Percentiles rank a stretch among this genome's conserved stretches.
phyloP scores from a whole-genome alignment of 2,888 invertebrate genomes.

The Euplagia quadripunctaria region DNA sequence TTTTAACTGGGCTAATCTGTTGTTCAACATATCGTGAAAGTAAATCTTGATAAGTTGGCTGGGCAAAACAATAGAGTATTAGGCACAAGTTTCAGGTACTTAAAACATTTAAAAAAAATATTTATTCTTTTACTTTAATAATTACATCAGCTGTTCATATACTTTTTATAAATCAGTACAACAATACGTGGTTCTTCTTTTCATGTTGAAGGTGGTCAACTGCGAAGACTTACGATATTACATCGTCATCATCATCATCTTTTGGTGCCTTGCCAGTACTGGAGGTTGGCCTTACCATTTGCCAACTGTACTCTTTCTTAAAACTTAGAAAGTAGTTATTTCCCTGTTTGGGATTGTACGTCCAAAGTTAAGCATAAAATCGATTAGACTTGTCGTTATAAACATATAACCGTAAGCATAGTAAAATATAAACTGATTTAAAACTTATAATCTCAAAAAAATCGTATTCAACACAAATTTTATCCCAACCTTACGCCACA shows the following conservation, averaged over 20 bases:
- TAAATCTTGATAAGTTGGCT: not conserved
- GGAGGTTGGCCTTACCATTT: too few species aligned
- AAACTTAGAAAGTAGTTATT: not conserved
- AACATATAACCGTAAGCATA: not conserved
- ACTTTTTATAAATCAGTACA: not conserved
- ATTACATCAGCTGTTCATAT: not conserved
- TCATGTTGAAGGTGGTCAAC: too few species aligned
- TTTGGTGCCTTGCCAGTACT: not conserved
- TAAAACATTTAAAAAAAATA: not conserved
- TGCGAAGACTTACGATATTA: not conserved
- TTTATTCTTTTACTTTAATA: not conserved
- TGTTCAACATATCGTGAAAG: not conserved
- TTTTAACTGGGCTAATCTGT: conserved; percentile 4
- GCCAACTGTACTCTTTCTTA: not conserved
- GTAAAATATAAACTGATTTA: not conserved
- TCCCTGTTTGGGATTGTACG: not conserved
- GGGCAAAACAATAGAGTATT: not conserved
- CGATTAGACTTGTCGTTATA: not conserved
- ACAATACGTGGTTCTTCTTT: too few species aligned
- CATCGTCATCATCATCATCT: not conserved
- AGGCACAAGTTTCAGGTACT: not conserved
- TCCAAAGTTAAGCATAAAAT: not conserved
- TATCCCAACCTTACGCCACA: not conserved
- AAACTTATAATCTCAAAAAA: not conserved
- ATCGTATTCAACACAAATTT: not conserved